Conservation (phyloP, 2,888 invertebrate species). For the Tridacna gigas region DNA sequence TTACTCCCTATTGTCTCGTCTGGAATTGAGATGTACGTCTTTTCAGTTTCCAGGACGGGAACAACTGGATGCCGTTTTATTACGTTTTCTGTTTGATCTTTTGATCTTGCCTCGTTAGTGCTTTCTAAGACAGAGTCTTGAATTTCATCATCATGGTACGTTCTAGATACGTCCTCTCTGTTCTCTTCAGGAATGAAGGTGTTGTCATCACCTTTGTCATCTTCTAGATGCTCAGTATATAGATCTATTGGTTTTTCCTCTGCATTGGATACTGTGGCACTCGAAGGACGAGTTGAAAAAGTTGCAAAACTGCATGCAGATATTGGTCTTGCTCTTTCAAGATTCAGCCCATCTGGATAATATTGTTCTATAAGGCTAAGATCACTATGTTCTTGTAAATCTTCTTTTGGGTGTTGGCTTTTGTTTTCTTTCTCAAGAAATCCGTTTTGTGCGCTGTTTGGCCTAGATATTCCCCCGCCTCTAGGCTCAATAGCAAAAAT, state of each 20-base stretch:
- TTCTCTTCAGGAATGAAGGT: background rate
- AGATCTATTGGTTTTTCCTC: background rate
- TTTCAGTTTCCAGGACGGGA: conserved; percentile 1
- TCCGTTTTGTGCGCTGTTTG: background rate
- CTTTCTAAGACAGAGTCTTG: background rate
- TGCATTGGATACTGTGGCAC: conserved; percentile 18
- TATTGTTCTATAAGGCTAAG: background rate
- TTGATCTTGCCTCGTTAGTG: background rate
- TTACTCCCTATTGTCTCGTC: conserved; percentile 5
- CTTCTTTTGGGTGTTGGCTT: background rate
- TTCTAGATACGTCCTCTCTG: background rate
- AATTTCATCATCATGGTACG: background rate
- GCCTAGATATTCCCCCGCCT: background rate
- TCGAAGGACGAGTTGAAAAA: conserved; percentile 52
- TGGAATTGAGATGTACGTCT: conserved; percentile 14
- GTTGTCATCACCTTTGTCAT: conserved; percentile 7
- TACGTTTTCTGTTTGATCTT: background rate
- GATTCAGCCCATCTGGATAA: background rate
- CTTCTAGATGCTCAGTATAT: background rate
- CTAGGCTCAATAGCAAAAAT: conserved; percentile 45
- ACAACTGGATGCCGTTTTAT: conserved; percentile 6
- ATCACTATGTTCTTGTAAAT: background rate
- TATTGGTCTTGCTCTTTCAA: background rate
- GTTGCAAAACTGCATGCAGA: conserved; percentile 51
- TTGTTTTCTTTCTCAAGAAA: background rate